Percentiles rank a stretch among this genome's conserved stretches.
phyloP scores from a whole-genome alignment of 1,140 invertebrate genomes.

The Ostrea edulis region DNA sequence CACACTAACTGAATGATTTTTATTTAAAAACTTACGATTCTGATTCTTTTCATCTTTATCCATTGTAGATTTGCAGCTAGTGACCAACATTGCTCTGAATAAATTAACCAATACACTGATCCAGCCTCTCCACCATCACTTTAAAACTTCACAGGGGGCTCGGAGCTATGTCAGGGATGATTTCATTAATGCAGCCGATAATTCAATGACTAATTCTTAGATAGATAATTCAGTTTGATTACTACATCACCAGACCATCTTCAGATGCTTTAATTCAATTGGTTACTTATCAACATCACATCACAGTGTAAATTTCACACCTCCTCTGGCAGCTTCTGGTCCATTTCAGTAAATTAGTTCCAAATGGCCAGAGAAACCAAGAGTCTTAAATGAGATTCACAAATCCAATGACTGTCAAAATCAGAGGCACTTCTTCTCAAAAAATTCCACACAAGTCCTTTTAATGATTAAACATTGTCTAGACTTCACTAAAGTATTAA shows the following conservation, averaged over 20 bases:
- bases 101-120: neutral
- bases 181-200: neutral
- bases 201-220: neutral
- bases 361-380: neutral
- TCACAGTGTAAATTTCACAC: conserved; percentile 1
- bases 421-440: neutral
- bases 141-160: neutral
- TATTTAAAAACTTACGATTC: conserved; percentile 13
- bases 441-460: neutral
- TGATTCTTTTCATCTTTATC: neutral
- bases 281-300: conserved; percentile 27
- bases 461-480: neutral
- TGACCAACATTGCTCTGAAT: conserved; percentile 23
- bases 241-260: neutral
- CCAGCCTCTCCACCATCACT: neutral
- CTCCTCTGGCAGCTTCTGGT: neutral
- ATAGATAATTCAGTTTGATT: conserved; percentile 36
- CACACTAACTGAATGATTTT: neutral
- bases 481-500: conserved; percentile 3
- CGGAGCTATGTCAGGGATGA: neutral
- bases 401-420: neutral
- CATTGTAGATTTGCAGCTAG: neutral
- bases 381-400: neutral
- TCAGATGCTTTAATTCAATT: neutral
- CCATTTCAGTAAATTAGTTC: conserved; percentile 17